Evolutionary conservation across 2,888 invertebrate species (phyloP), one percentile per base, ranked within the genome.

Genomic region (Agrochola circellaris): DNA sequence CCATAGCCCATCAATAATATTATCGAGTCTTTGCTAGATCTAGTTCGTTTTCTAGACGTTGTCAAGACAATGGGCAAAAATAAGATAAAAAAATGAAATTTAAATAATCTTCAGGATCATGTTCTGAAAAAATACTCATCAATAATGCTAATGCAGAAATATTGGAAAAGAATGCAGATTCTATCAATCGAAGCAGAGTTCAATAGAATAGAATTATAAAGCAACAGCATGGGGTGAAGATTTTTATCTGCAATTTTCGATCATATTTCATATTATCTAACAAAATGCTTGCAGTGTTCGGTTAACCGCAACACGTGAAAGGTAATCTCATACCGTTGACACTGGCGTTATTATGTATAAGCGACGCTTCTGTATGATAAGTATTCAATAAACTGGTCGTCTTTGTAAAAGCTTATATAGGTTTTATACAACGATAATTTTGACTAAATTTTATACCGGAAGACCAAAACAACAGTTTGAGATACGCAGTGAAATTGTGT

Each of bases 261-360:
- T 70, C 48, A 34, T 58, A 67, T 69, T 66, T 75, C 54, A n/a
- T 69, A 17, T 65, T 74, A 74, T 58, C 58, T 34, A 81, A 66
- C 38, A 75, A 45, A 75, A 51, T 58, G 26, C 71, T 64, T 20
- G 64, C 69, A 67, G 77, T 86, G 81, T 76, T 78, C 70, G 83
- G 87, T 84, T 85, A 79, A 89, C 88, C 89, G 66, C 89, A 88
- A 70, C 82, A 77, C 82, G 75, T 84, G 80, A 68, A 68, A 80
- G 65, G 86, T 81, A 88, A 88, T 71, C 8, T 51, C 34, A 88
- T 73, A 88, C 83, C 81, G 68, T 78, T 72, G 77, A 70, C 75
- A 83, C 70, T 34, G 42, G 69, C 65, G 30, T 73, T 74, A 71
- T 61, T n/a, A n/a, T n/a, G n/a, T n/a, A 42, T 64, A 74, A 62